Percentiles rank a stretch among this genome's conserved stretches.
Evolutionary conservation across 64 coral and sea anemone species (phyloP).

Genomic region (Montipora efflorescens): DNA sequence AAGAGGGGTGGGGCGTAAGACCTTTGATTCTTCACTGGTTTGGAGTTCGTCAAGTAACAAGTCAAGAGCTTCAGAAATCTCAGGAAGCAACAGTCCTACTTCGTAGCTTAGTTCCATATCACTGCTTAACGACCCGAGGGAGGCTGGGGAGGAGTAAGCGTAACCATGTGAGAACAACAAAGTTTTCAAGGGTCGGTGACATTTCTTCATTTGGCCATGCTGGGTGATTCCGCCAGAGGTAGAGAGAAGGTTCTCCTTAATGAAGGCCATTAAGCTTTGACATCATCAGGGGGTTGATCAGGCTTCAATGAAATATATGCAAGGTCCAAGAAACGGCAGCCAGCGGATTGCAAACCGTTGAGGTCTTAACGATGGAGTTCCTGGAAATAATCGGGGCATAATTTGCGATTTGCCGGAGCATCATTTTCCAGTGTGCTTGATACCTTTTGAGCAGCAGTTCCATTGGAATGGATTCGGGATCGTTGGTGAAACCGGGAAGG

Average conservation of each 20-base stretch:
- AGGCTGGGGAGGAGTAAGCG: conserved; percentile 28
- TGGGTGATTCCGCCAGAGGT: background rate
- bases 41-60: conserved; percentile 27
- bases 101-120: conserved; percentile 22
- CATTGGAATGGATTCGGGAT: background rate
- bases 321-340: too few species aligned
- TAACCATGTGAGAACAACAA: conserved; percentile 52
- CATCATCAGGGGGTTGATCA: conserved; percentile 1
- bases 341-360: background rate
- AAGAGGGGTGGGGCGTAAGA: background rate
- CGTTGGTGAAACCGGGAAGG: conserved; percentile 3
- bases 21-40: conserved; percentile 34
- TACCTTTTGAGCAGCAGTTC: conserved; percentile 8
- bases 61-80: conserved; percentile 25
- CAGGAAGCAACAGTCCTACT: conserved; percentile 16
- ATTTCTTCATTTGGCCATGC: conserved; percentile 26
- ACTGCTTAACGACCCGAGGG: background rate
- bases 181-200: conserved; percentile 34
- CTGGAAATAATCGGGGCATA: too few species aligned
- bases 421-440: background rate
- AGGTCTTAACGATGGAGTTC: conserved; percentile 1
- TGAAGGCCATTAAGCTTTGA: conserved; percentile 26
- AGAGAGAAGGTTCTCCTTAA: conserved; percentile 32
- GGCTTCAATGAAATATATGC: conserved; percentile 11
- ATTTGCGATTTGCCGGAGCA: background rate